Evolutionary conservation across 2,888 invertebrate genomes (phyloP).

Genomic region (Nymphalis c-album): DNA sequence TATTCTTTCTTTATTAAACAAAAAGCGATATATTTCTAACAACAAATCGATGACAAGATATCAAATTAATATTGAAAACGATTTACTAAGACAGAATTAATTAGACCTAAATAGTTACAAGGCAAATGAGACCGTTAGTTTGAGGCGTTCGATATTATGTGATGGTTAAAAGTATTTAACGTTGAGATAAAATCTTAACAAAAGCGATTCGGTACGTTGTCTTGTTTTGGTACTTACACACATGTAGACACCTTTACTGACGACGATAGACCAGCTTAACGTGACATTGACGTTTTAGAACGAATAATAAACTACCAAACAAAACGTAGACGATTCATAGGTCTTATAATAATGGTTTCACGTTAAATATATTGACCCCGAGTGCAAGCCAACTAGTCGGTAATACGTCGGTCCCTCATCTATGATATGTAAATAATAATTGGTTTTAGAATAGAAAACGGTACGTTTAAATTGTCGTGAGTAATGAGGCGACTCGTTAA

Average conservation of each 20-base stretch:
- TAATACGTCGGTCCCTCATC: slow-evolving; percentile 70
- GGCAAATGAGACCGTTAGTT: slow-evolving; percentile 63
- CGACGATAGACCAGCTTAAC: slow-evolving; percentile 51
- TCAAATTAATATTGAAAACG: slow-evolving; percentile 15
- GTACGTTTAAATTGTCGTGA: slow-evolving; percentile 52
- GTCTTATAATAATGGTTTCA: slow-evolving; percentile 57
- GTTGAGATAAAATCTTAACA: slow-evolving; percentile 80
- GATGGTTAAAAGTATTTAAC: slow-evolving; percentile 80
- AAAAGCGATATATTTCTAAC: too few relatives aligned
- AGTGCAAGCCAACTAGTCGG: slow-evolving; percentile 67
- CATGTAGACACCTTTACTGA: slow-evolving; percentile 71
- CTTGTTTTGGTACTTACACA: slow-evolving; percentile 76
- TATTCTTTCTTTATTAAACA: too few relatives aligned
- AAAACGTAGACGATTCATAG: slow-evolving; percentile 49
- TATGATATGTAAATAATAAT: slow-evolving; percentile 81
- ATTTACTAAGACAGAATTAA: slow-evolving; percentile 47
- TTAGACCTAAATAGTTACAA: slow-evolving; percentile 64
- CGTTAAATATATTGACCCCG: slow-evolving; percentile 78
- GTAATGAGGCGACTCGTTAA: slow-evolving; percentile 1
- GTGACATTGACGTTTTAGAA: slow-evolving; percentile 47
- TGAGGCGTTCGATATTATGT: slow-evolving; percentile 72
- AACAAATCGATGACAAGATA: background rate
- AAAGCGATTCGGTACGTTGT: slow-evolving; percentile 80
- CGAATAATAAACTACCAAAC: slow-evolving; percentile 10
- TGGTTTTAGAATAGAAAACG: slow-evolving; percentile 78